Base-by-base conservation (phyloP, 2,888 invertebrate genomes). In the Tiliacea aurago region DNA sequence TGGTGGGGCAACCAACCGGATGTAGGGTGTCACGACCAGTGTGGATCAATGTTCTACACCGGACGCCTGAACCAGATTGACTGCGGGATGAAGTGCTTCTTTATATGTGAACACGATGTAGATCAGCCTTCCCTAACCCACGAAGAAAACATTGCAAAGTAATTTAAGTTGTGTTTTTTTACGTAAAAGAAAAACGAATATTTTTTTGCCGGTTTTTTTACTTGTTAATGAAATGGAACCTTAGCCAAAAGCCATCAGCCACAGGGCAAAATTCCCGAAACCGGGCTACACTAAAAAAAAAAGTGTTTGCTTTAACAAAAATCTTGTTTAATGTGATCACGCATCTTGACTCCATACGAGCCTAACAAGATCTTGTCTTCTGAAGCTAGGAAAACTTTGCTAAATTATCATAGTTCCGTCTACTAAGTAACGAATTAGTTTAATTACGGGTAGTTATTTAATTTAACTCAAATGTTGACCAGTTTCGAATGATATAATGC, bases 11-110 rank as follows among this genome's bases (percentile, higher is more conserved):
- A 13, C 9, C 58, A 20, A 5, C 70, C 58, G 4, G 51, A 3
- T 0, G 51, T 1, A 58, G 74, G 74, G 45, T 51, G 1, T 13
- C 13, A 51, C 51, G 74, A 74, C n/a, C 74, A 78, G 18, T 74
- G 74, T 70, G 74, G 74, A 13, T 43, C 74, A 7, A 74, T 74
- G 78, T 74, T 74, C 45, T 74, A 74, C 51, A 59, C 37, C 10
- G 74, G 74, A 7, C 58, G 56, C 2, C 13, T 74, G 15, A 78
- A n/a, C 43, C 74, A 78, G n/a, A 28, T 74, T 0, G 45, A 74
- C n/a, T 74, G 74, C 11, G 13, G 45, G 18, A 13, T 51, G n/a
- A 78, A 78, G 9, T 45, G 70, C 28, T 78, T 51, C 7, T 74
- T 78, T 45, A 58, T 74, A 59, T 74, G 74, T 70, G 74, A 74